Conservation (phyloP, 2,888 invertebrate genomes). For the Drosophila sordidula region DNA sequence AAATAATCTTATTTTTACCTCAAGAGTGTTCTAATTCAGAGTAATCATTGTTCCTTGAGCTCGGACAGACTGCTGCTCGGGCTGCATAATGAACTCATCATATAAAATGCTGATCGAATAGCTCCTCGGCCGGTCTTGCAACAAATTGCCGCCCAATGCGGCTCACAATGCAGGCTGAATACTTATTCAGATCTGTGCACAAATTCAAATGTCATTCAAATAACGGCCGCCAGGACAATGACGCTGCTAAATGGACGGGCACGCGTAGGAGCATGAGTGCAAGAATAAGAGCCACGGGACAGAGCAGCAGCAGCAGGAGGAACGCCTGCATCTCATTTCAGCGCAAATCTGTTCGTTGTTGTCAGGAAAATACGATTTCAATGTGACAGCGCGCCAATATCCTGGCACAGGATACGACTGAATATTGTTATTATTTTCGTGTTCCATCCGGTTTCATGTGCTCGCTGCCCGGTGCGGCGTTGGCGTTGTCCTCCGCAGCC, state of each 20-base stretch:
- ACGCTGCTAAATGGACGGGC: constrained; percentile 64
- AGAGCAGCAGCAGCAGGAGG: constrained; percentile 11
- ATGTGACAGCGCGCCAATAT: constrained; percentile 68
- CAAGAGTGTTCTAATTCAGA: constrained; percentile 2
- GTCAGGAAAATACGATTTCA: constrained; percentile 52
- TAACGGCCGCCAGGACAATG: constrained; percentile 73
- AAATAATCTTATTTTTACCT: not conserved
- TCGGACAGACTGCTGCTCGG: constrained; percentile 15
- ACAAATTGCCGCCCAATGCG: constrained; percentile 51
- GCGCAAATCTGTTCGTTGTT: constrained; percentile 49
- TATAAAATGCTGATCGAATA: constrained; percentile 59
- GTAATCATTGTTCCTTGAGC: not conserved
- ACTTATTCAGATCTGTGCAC: constrained; percentile 39
- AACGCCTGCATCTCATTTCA: constrained; percentile 77
- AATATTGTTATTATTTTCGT: constrained; percentile 73
- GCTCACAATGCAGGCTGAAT: constrained; percentile 53
- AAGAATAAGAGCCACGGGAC: constrained; percentile 41
- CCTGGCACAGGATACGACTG: constrained; percentile 75
- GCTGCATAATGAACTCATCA: constrained; percentile 65
- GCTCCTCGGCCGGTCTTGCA: constrained; percentile 31
- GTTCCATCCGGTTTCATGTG: constrained; percentile 71
- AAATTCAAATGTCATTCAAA: constrained; percentile 78
- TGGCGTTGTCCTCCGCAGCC: constrained; percentile 6
- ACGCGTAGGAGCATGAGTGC: constrained; percentile 48
- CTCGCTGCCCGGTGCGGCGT: constrained; percentile 30